Evolutionary conservation across 2,888 invertebrate genomes (phyloP).

Genomic region (Euproctis similis): DNA sequence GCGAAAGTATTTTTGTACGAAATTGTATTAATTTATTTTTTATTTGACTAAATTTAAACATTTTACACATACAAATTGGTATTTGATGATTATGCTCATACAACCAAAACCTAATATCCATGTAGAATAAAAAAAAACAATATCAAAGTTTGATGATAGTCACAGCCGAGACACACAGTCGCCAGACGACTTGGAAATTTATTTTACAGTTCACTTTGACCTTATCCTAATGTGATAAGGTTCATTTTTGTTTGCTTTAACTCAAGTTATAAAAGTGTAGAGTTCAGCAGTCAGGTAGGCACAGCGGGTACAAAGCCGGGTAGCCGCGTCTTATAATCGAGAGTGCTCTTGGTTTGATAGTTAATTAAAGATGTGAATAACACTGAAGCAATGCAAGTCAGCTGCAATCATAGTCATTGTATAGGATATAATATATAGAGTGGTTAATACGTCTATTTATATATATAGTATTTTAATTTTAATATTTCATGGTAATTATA

Average conservation of each 20-base stretch:
- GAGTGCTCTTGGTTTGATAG: conserved; percentile 68
- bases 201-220: conserved; percentile 8
- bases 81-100: conserved; percentile 41
- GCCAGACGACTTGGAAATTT: conserved; percentile 31
- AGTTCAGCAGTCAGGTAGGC: conserved; percentile 41
- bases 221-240: conserved; percentile 34
- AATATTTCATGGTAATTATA: too few species aligned
- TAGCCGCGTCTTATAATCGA: conserved; percentile 68
- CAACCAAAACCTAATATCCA: conserved; percentile 42
- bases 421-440: conserved; percentile 30
- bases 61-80: conserved; percentile 38
- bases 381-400: conserved; percentile 63
- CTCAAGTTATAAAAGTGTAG: conserved; percentile 24
- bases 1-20: too few species aligned
- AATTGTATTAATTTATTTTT: too few species aligned
- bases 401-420: conserved; percentile 56
- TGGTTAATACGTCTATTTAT: conserved; percentile 24
- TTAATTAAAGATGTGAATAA: conserved; percentile 74
- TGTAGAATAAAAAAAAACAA: conserved; percentile 53
- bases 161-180: conserved; percentile 69
- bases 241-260: conserved; percentile 28
- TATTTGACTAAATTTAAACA: conserved; percentile 34
- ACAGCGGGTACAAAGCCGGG: conserved; percentile 59
- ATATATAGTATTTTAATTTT: too few species aligned
- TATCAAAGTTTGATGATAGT: too few species aligned